phyloP scores from a whole-genome alignment of 2,888 invertebrate genomes.

The Tridacna crocea region DNA sequence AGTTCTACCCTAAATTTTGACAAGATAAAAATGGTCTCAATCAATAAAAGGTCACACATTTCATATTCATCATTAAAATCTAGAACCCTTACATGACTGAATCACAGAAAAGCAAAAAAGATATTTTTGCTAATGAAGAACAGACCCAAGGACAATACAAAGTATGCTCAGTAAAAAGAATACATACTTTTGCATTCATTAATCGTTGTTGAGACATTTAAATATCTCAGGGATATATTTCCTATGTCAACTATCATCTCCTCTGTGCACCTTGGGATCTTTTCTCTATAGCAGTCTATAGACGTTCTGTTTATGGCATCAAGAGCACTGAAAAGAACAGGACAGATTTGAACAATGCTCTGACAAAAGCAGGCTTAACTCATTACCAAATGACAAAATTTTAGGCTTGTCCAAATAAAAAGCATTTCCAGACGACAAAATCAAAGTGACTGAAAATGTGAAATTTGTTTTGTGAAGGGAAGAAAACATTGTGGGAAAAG shows the following conservation, averaged over 20 bases:
- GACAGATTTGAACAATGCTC: too few species aligned
- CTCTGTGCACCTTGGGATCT: neutral
- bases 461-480: neutral
- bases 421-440: too few species aligned
- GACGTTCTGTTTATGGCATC: neutral
- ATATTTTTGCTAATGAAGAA: neutral
- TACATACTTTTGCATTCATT: too few species aligned
- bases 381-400: too few species aligned
- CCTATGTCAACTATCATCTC: neutral
- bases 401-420: too few species aligned
- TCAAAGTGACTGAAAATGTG: too few species aligned
- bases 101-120: neutral
- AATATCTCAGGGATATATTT: neutral
- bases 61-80: neutral
- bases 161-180: too few species aligned
- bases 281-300: neutral
- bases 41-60: neutral
- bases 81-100: neutral
- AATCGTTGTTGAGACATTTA: neutral
- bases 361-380: too few species aligned
- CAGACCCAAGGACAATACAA: too few species aligned
- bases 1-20: neutral
- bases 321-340: neutral
- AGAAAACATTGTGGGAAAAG: neutral
- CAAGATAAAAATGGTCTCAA: neutral